Base-by-base conservation (phyloP, 2,113 vertebrate genomes). In the Corythoichthys intestinalis region DNA sequence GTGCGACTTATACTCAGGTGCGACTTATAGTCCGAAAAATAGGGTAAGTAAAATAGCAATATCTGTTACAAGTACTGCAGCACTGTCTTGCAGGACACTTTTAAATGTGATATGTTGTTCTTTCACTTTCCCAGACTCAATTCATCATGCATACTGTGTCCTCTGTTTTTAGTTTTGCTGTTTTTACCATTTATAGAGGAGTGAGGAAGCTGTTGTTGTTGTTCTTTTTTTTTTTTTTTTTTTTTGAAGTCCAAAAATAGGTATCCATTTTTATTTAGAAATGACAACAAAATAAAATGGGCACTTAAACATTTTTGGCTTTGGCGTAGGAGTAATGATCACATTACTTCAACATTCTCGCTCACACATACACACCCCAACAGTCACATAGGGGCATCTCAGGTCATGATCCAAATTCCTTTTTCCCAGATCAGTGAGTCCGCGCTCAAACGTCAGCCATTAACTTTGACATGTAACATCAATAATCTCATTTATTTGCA, bases 401-500 rank as follows among this genome's bases (percentile, higher is more conserved):
- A 79, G 80, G 86, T 88, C 85, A 81, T 75, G 78, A 48, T 83
- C 73, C 49, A 79, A 84, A 85, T 63, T 72, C 65, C 1, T 59
- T 74, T 85, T 77, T 79, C 69, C 89, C 53, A 90, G 93, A 89
- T 87, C 91, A 89, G 77, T 35, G 81, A 88, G 56, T 85, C 86
- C 75, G 69, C 92, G 91, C 91, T 91, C 84, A 90, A 93, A 93
- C 88, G 83, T 85, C 82, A 82, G 92, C 94, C 93, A 94, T 95
- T 93, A 94, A 91, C 94, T 95, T 92, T 89, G 93, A 94, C 93
- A 91, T 92, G 90, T 83, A 73, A 87, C 93, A 92, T 96, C 84
- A 91, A 95, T 94, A 90, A 91, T 84, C 89, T 87, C 87, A 86
- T 92, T 92, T 92, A 91, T 88, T 91, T 91, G 83, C 35, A 49